Conservation (phyloP, 2,888 invertebrate genomes). For the Liodrosophila aerea region DNA sequence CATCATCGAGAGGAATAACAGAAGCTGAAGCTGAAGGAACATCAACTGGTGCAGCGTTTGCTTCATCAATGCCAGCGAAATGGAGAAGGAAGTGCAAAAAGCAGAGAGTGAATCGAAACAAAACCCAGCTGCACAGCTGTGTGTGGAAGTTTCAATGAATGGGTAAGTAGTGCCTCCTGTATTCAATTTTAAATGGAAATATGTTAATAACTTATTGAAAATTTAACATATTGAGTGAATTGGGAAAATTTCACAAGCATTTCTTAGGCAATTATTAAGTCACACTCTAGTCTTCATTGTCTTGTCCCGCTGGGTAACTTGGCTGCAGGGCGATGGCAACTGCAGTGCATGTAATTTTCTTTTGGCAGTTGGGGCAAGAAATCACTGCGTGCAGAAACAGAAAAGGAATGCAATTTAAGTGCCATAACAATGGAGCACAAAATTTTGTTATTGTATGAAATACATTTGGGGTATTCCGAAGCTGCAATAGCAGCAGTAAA, state of each 20-base stretch:
- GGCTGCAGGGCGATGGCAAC: conserved; percentile 26
- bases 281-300: too few species aligned
- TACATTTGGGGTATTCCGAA: conserved; percentile 18
- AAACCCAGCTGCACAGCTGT: neutral
- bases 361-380: conserved; percentile 22
- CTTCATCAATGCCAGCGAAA: conserved; percentile 58
- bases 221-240: too few species aligned
- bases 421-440: conserved; percentile 44
- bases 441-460: conserved; percentile 48
- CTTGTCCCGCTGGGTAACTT: neutral
- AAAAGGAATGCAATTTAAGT: conserved; percentile 55
- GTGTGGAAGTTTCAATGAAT: too few species aligned
- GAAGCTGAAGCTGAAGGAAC: conserved; percentile 36
- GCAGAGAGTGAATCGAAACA: conserved; percentile 3
- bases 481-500: neutral
- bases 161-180: too few species aligned
- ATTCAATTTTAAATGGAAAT: too few species aligned
- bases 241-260: too few species aligned
- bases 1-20: conserved; percentile 24
- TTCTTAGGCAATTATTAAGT: too few species aligned
- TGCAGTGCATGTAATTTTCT: conserved; percentile 37
- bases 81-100: conserved; percentile 10
- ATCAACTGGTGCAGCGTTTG: conserved; percentile 48
- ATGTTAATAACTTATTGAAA: too few species aligned
- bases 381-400: conserved; percentile 43